Percentiles rank a stretch among this genome's conserved stretches.
Evolutionary conservation across 2,797 vertebrate species (phyloP).

Genomic region (Hozukius guyotensis): DNA sequence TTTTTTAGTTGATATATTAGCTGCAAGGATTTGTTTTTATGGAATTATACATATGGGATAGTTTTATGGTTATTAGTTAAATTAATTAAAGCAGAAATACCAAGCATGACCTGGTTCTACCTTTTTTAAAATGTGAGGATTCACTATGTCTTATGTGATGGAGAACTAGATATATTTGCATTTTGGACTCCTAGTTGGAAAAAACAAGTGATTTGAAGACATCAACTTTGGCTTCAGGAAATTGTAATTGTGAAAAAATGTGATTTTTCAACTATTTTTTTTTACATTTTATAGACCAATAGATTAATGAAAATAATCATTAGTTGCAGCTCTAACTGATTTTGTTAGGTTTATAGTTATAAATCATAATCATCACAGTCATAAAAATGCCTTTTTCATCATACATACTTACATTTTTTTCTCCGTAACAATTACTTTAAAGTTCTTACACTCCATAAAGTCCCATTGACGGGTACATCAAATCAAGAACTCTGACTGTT

Average conservation of each 20-base stretch:
- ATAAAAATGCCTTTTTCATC: background rate
- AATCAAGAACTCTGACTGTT: background rate
- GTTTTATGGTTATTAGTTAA: background rate
- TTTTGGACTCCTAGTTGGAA: background rate
- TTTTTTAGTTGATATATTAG: background rate
- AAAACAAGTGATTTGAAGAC: background rate
- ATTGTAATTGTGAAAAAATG: background rate
- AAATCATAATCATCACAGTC: background rate
- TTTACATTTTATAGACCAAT: background rate
- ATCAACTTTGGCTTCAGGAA: background rate
- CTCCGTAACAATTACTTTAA: background rate
- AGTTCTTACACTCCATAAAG: background rate
- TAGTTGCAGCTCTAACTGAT: background rate
- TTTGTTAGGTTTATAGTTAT: background rate
- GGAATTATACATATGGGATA: background rate
- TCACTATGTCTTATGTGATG: background rate
- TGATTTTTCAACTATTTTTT: background rate
- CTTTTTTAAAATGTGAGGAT: background rate
- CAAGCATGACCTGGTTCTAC: background rate
- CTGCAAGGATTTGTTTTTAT: background rate
- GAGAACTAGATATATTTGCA: background rate
- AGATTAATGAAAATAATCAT: background rate
- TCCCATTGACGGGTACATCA: too few relatives aligned
- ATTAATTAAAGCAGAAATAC: background rate
- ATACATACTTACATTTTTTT: background rate